Conservation (phyloP, 2,113 vertebrate species). For the Tetrao urogallus region DNA sequence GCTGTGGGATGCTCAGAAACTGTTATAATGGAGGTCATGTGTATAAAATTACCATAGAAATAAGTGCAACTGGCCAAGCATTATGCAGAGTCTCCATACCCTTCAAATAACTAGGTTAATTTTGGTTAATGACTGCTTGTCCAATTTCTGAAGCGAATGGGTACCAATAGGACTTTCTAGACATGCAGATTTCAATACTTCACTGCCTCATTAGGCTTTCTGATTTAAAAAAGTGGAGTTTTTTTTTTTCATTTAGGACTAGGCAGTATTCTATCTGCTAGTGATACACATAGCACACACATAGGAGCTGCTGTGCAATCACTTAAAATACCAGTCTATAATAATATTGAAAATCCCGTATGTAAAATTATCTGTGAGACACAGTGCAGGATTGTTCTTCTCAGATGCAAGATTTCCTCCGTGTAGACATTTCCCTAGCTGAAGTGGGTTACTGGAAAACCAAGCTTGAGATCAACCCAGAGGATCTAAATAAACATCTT, state of each 20-base stretch:
- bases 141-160: background rate
- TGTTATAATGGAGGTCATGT: background rate
- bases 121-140: background rate
- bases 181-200: background rate
- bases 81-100: background rate
- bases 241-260: background rate
- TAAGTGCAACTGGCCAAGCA: background rate
- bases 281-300: background rate
- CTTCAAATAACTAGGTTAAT: background rate
- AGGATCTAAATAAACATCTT: background rate
- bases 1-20: background rate
- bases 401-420: background rate
- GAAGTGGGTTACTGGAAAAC: background rate
- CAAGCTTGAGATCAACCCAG: accelerated
- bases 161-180: background rate
- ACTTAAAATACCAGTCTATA: background rate
- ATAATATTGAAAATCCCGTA: background rate
- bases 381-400: background rate
- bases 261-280: background rate
- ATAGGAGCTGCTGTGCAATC: background rate
- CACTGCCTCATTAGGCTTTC: background rate
- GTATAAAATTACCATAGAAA: background rate
- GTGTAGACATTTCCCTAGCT: background rate
- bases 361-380: background rate
- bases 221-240: background rate